Base-by-base conservation (phyloP, 2,797 vertebrate genomes). In the Iguana delicatissima region DNA sequence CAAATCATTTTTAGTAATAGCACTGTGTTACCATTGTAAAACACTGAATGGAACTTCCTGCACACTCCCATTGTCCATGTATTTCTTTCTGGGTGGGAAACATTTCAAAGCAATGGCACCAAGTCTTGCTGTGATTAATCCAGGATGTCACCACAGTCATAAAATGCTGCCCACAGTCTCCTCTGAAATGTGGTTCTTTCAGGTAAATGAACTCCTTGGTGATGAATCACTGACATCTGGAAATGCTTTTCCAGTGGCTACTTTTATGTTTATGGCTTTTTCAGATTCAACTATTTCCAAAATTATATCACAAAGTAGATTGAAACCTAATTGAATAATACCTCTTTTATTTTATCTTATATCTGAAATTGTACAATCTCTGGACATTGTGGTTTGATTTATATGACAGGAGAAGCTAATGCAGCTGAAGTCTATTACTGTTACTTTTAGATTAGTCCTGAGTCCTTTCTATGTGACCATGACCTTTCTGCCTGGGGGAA, bases 141-240 rank as follows among this genome's bases (percentile, higher is more conserved):
- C 77, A 89, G 59, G 62, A 79, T 85, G 35, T 74, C 72, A 86
- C 42, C 73, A 83, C 74, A 85, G 35, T 64, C 84, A 26, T 82
- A 85, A 90, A 91, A 76, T 64, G 87, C 84, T 82, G 29, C 42
- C 32, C 29, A 86, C 13, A 0, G 4, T 35, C 46, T 72, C 16
- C 62, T 88, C 85, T 35, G 64, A 92, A 82, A 76, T 13, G 29
- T 77, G 1, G 13, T 81, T 59, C 26, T 94, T 50, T 87, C 24
- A 83, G 84, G 87, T 79, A 89, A 92, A 85, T 83, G 89, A 90
- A 69, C 69, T 87, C 59, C 2, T 10, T 76, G 38, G 20, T 9
- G 26, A 67, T 72, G 55, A 82, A 89, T 89, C 88, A 86, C 42
- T 79, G 84, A 42, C 55, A 91, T 81, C 89, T 74, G 8, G 59